Evolutionary conservation across 2,888 invertebrate genomes (phyloP), one percentile per base, ranked within the genome.

Genomic region (Cheilosia grossa): DNA sequence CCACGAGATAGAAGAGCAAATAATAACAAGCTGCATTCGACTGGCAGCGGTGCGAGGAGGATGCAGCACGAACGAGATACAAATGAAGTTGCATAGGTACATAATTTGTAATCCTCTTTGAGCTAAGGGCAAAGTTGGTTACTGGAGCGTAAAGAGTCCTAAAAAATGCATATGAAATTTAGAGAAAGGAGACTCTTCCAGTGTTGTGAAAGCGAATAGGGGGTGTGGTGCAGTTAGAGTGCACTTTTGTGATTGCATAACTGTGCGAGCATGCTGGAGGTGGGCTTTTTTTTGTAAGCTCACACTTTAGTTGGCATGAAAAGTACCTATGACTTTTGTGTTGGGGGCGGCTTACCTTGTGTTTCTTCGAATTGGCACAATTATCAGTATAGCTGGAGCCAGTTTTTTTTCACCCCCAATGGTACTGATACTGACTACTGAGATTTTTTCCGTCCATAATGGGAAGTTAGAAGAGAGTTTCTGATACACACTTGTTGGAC

Each of bases 71-170:
- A 47, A 13, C 37, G 13, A 70, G 47, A 63, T 53, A 61, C 69
- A 78, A 78, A 63, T 56, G 69, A 63, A 63, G 61, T 70, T 30
- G 30, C 0, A 30, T 30, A 30, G 27, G 7, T 70, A 63, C 37
- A 56, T 69, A 78, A 61, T 70, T 69, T 49, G 61, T 69, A 78
- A 78, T 78, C 78, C 63, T 63, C 78, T 78, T 59, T 24, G 37
- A 56, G 66, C 58, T 13, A 21, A 33, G 40, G 19, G 47, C 27
- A 70, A 27, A 33, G 53, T 40, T 24, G 56, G 13, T 63, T 63
- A 70, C 78, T 69, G 54, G 78, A 70, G 69, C 78, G 63, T 69
- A 63, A 70, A 56, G 56, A 40, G 19, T 78, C 56, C 63, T 70
- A 47, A 47, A 64, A 74, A 56, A 54, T 54, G 24, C 56, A 56